Evolutionary conservation across 2,797 vertebrate genomes (phyloP).

Genomic region (Sebastes glaucus): DNA sequence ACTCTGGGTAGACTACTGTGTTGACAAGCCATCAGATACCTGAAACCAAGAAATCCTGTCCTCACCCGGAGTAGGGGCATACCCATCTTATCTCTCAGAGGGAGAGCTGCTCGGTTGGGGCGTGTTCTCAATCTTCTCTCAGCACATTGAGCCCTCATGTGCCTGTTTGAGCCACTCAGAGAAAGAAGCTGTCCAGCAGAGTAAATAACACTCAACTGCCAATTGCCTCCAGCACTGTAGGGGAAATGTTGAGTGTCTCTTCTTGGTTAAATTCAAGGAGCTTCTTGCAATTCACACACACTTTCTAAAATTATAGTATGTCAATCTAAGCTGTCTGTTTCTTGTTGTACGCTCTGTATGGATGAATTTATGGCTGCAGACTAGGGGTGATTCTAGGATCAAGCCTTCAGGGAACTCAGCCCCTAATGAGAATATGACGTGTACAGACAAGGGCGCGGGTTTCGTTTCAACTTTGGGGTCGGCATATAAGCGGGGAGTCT

Average conservation of each 20-base stretch:
- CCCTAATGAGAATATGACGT: too few relatives aligned
- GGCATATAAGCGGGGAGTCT: too few relatives aligned
- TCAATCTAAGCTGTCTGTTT: background rate
- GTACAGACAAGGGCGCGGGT: too few relatives aligned
- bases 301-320: background rate
- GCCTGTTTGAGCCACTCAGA: constrained; percentile 55
- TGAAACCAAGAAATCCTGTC: constrained; percentile 28
- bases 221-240: constrained; percentile 38
- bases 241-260: constrained; percentile 28
- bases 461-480: too few relatives aligned
- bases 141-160: constrained; percentile 75
- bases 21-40: background rate
- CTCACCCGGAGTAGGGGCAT: constrained; percentile 27
- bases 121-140: constrained; percentile 83
- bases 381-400: too few relatives aligned
- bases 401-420: too few relatives aligned
- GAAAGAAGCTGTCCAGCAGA: constrained; percentile 39
- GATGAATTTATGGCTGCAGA: background rate
- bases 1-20: background rate
- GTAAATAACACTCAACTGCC: constrained; percentile 66
- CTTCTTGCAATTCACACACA: background rate
- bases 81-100: constrained; percentile 75
- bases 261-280: constrained; percentile 34
- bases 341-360: background rate
- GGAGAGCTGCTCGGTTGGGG: constrained; percentile 70